A percentile compares a stretch with the other conserved stretches of the same genome.
These are phyloP conservation scores for Drosophila pullipes DNA, from an alignment of 2,888 invertebrate genomes.

Conservation along the genomic window DNA sequence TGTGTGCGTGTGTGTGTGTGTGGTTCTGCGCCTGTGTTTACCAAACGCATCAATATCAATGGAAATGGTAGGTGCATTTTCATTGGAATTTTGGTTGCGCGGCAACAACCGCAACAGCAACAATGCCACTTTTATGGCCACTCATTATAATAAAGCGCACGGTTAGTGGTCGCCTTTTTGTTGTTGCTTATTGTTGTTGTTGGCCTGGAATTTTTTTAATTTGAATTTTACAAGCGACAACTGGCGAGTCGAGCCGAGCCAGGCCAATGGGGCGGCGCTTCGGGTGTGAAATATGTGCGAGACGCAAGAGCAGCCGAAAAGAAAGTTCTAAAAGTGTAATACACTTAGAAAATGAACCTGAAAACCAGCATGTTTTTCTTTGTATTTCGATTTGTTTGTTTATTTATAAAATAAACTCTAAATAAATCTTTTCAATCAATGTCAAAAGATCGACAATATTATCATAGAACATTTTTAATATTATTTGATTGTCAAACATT, in stretches of 20 bases:
- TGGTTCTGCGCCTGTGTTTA: slow-evolving; percentile 30
- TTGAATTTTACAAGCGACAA: slow-evolving; percentile 75
- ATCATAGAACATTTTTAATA: neutral
- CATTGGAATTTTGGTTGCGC: slow-evolving; percentile 73
- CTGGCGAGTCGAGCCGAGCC: neutral
- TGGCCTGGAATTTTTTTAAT: slow-evolving; percentile 69
- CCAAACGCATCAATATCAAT: slow-evolving; percentile 71
- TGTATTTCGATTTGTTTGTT: neutral
- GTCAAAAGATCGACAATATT: neutral
- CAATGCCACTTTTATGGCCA: slow-evolving; percentile 78
- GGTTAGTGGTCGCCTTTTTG: slow-evolving; percentile 70
- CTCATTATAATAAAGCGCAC: slow-evolving; percentile 83
- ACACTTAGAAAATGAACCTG: slow-evolving; percentile 6
- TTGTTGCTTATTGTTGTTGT: slow-evolving; percentile 2
- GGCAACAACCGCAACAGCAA: slow-evolving; percentile 54
- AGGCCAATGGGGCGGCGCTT: slow-evolving; percentile 57
- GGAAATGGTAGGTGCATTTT: slow-evolving; percentile 75
- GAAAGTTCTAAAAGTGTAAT: slow-evolving; percentile 55
- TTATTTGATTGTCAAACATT: too few species aligned
- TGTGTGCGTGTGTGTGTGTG: neutral
- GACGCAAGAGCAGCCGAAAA: slow-evolving; percentile 30
- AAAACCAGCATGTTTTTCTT: neutral
- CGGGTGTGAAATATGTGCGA: slow-evolving; percentile 68
- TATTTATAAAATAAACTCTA: neutral
- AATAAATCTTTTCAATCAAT: neutral